These are phyloP conservation scores for Noctuana brunneofusca DNA, from an alignment of 2,888 invertebrate genomes.

Conservation along the genomic window DNA sequence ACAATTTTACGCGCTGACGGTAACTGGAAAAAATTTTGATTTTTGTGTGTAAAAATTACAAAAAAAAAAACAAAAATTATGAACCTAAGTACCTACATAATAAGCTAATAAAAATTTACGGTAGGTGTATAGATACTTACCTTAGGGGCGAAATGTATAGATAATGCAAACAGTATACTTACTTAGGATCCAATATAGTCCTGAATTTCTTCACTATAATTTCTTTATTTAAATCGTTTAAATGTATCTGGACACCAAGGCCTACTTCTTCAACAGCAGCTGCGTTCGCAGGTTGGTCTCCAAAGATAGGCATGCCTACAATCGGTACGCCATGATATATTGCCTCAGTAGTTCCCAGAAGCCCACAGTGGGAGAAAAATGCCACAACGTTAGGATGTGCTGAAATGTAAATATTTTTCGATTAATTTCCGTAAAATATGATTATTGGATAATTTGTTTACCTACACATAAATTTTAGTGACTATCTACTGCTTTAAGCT, in stretches of 20 bases:
- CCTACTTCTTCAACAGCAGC: conserved; percentile 64
- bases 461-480: too few species aligned
- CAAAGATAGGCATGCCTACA: conserved; percentile 73
- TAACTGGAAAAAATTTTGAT: too few species aligned
- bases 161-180: too few species aligned
- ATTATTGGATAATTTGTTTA: background rate
- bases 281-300: conserved; percentile 76
- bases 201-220: conserved; percentile 73
- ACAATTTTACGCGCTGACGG: conserved; percentile 53
- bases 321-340: conserved; percentile 74
- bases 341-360: conserved; percentile 74
- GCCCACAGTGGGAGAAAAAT: conserved; percentile 75
- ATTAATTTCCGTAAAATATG: background rate
- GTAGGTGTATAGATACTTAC: too few species aligned
- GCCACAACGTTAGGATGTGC: conserved; percentile 75
- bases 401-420: conserved; percentile 38
- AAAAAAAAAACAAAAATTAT: too few species aligned
- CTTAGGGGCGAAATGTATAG: too few species aligned
- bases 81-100: too few species aligned
- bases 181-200: conserved; percentile 75
- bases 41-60: too few species aligned
- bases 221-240: conserved; percentile 66
- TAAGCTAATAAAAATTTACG: too few species aligned
- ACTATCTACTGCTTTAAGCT: too few species aligned
- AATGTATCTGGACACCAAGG: conserved; percentile 57